Evolutionary conservation across 2,113 vertebrate genomes (phyloP), one percentile per base, ranked within the genome.

Genomic region (Acanthochromis polyacanthus): DNA sequence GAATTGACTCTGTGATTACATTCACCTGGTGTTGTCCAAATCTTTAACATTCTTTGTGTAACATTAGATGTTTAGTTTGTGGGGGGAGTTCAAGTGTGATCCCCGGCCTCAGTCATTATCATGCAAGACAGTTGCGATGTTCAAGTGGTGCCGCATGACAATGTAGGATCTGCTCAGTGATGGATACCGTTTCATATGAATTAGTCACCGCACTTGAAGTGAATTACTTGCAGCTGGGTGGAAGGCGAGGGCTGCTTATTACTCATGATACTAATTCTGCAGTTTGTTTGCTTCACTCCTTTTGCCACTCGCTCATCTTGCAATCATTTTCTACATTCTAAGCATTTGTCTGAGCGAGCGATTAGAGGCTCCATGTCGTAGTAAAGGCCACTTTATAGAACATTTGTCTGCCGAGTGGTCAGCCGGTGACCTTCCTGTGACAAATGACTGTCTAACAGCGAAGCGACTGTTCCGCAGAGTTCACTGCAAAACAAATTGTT

Each of bases 141-240:
- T 86, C 57, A 74, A 80, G 75, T 83, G 63, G 30, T 4, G 22
- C 64, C 68, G 71, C 59, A 17, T 71, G 45, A 17, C 11, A 15
- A 56, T 62, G 43, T 57, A 58, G 59, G 75, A 80, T 80, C 65
- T 32, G 32, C 57, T 74, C 65, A 45, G 14, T 61, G 81, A 89
- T 83, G 76, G 67, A 59, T 84, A 71, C 61, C 52, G 45, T 76
- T 86, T 80, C 64, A 58, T 38, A 70, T 81, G 77, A 87, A 87
- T 89, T 83, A 89, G 78, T 89, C 64, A 63, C 68, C 15, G 52
- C 80, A 69, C 83, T 88, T 74, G 50, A 82, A 82, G 58, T 74
- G 73, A 86, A 88, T 84, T 80, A 75, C 81, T 77, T 72, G 71
- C 79, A 85, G 75, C 82, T 69, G 67, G 66, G 43, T 78, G 64